Base-by-base conservation (phyloP, 2,888 invertebrate species). In the Acleris literana region DNA sequence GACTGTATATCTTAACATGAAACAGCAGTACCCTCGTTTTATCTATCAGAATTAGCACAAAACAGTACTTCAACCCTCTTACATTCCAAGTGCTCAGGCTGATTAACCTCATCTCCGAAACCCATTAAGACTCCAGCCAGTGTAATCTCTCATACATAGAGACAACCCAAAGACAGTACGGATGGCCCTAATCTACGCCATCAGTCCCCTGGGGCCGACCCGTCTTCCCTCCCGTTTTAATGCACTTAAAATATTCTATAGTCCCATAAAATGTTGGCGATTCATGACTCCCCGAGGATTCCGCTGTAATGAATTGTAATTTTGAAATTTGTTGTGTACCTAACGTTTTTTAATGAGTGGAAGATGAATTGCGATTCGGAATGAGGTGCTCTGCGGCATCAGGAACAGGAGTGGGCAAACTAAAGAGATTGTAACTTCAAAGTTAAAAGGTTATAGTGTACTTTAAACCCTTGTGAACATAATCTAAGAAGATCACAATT, bases 171-270 rank as follows among this genome's bases (percentile, higher is more conserved):
- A 64, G 60, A 65, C 65, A 68, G 57, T 60, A 64, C 20, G 22
- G 55, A 51, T 59, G 65, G 57, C 20, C 43, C 55, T 65, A 69
- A 66, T 62, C 66, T 63, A 56, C 52, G 46, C 57, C 52, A 11
- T 55, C 55, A 44, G 25, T 63, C 64, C 66, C 60, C 17, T 52
- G 64, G 58, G 55, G 52, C 61, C 70, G 61, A 66, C 73, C 76
- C 74, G 70, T 75, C 68, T 68, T 65, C 67, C 68, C 58, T 64
- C 64, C 52, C 76, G 80, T 77, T 80, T 82, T 83, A 83, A 84
- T 85, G 85, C 84, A 84, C 83, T 88, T 86, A 86, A 88, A 88
- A 87, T 88, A 90, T 90, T 88, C 86, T 81, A 86, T 82, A 83
- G 82, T 84, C 82, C 85, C 86, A 87, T 90, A 90, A 88, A 89